Base-by-base conservation (phyloP, 2,888 invertebrate genomes). In the Lasioglossum oenotherae region DNA sequence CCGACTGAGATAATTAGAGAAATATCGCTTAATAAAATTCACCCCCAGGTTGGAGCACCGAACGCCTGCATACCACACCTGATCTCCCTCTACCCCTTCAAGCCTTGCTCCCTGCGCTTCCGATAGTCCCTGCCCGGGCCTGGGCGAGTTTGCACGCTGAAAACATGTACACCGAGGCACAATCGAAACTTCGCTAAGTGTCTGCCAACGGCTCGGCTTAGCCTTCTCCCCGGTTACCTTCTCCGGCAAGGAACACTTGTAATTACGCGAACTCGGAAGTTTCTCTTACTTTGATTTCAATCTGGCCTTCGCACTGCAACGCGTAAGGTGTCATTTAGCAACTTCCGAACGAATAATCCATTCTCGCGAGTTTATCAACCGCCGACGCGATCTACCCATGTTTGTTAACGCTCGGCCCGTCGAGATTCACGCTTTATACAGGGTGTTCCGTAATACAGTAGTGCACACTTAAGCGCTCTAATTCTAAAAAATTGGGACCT, bases 11-110 rank as follows among this genome's bases (percentile, higher is more conserved):
- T 95, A 94, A 94, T 94, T 94, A 94, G 93, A 94, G 94, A 94
- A 94, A 94, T 94, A 94, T 94, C 93, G 93, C 92, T 94, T 93
- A 92, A 94, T 94, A 94, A 94, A 94, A 92, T 94, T 94, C 82
- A 81, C 89, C 38, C 87, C 81, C 84, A 89, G 71, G 71, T 71
- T 89, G 83, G 87, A 91, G 91, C 83, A 75, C 76, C 85, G 74
- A 80, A 79, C 74, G 84, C 82, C 78, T 81, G 80, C 60, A 64
- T 49, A 19, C 75, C 76, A 77, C 87, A 71, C 80, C 86, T 86
- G 83, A 87, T 85, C 84, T 75, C 23, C 74, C 81, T 69, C 74
- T 49, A 6, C 80, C 72, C 69, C 19, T 4, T 74, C 71, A 27
- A 27, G 14, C 44, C 72, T 82, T 86, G 81, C 78, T 81, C 76